phyloP scores from a whole-genome alignment of 2,888 invertebrate genomes.

The Oligia latruncula region DNA sequence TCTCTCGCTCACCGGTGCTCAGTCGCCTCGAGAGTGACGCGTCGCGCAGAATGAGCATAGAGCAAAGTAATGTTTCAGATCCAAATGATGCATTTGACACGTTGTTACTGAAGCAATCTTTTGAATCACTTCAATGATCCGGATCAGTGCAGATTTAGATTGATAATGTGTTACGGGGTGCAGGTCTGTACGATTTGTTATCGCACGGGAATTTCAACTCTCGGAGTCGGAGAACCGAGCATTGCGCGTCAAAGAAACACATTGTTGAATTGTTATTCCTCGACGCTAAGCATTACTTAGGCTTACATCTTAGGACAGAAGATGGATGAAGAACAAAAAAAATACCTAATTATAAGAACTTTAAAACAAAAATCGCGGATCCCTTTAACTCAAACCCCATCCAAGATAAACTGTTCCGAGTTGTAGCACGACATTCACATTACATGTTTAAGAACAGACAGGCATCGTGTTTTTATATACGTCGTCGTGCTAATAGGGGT shows the following conservation, averaged over 20 bases:
- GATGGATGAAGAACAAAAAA: not conserved
- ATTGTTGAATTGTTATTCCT: not conserved
- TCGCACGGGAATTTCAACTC: too few species aligned
- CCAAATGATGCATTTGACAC: too few species aligned
- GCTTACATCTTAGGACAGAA: not conserved
- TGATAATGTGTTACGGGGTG: too few species aligned
- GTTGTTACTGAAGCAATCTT: too few species aligned
- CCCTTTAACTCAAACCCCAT: conserved; percentile 6
- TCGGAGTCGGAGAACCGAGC: not conserved
- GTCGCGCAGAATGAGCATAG: too few species aligned
- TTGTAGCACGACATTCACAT: conserved; percentile 43
- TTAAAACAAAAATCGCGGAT: conserved; percentile 17
- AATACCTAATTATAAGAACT: not conserved
- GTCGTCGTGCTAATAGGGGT: conserved; percentile 36
- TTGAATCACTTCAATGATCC: too few species aligned
- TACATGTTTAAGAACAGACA: conserved; percentile 45
- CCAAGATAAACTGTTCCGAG: conserved; percentile 38
- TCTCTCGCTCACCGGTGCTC: too few species aligned
- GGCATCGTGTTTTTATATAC: conserved; percentile 49
- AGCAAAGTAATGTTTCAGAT: too few species aligned
- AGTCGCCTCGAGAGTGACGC: too few species aligned
- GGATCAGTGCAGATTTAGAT: too few species aligned
- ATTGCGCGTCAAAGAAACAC: not conserved
- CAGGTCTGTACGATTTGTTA: not conserved
- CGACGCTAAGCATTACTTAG: too few species aligned